Conservation (phyloP, 2,113 vertebrate genomes). For the Colossoma macropomum region DNA sequence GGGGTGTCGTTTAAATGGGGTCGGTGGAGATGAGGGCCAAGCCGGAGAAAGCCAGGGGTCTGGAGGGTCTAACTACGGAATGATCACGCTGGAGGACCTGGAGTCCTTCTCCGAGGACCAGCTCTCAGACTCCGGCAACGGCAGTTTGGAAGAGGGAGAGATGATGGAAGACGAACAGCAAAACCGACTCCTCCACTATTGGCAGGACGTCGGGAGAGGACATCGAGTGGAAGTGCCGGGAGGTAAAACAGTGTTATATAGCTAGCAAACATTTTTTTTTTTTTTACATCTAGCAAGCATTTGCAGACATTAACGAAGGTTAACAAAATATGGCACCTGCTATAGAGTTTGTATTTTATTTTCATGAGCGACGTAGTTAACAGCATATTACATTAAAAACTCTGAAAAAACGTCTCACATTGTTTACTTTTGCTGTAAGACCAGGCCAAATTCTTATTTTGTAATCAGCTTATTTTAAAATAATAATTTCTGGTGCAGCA, state of each 20-base stretch:
- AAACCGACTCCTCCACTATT: constrained; percentile 82
- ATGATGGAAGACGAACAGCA: constrained; percentile 75
- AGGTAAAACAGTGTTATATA: constrained; percentile 71
- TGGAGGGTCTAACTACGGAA: constrained; percentile 42
- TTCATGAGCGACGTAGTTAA: too few species aligned
- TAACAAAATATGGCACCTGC: too few species aligned
- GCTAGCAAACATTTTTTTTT: not conserved
- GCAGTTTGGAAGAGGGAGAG: constrained; percentile 73
- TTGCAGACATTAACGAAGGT: too few species aligned
- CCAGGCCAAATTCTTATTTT: too few species aligned
- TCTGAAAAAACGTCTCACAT: too few species aligned
- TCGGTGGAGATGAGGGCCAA: constrained; percentile 25
- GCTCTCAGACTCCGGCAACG: constrained; percentile 77
- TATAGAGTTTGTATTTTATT: too few species aligned
- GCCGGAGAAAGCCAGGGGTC: constrained; percentile 56
- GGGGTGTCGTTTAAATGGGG: constrained; percentile 77
- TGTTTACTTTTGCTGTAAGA: too few species aligned
- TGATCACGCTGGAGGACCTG: constrained; percentile 87
- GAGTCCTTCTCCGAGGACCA: constrained; percentile 81
- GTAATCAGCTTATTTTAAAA: too few species aligned
- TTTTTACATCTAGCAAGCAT: not conserved
- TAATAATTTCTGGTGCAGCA: too few species aligned
- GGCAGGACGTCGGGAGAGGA: constrained; percentile 85
- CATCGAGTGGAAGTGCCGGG: constrained; percentile 87
- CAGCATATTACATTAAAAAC: too few species aligned